Evolutionary conservation across 2,888 invertebrate genomes (phyloP), one percentile per base, ranked within the genome.

Genomic region (Eristalis intricaria): DNA sequence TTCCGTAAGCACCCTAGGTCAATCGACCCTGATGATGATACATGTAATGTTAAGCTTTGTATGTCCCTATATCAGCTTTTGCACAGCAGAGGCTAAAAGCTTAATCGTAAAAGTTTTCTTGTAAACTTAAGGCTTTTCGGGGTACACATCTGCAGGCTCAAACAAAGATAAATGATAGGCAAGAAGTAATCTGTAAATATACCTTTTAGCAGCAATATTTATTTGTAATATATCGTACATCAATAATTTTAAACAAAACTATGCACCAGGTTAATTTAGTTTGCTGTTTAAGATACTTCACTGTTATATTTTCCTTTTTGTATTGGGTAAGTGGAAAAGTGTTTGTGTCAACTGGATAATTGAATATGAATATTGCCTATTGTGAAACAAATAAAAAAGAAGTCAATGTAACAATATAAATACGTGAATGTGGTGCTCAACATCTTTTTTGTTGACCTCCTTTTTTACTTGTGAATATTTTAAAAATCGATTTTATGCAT

Each of bases 281-380:
- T 60, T 60, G 60, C 15, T 60, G 60, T 60, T 23, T 60, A 26
- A 60, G 26, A 29, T 60, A 60, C 26, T 60, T 60, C 15, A 60
- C 60, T 23, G 60, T 60, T 13, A 26, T 23, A 26, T 60, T 60
- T 29, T 60, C 60, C 8, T 23, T 23, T 15, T 15, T 60, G 23
- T 60, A 60, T 60, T 60, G 60, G 60, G 60, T 60, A 60, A 60
- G 60, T 50, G 13, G 26, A 13, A 60, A 26, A 23, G 60, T 60
- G 26, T 15, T 13, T 60, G 60, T 60, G 15, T 13, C 15, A 60
- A 26, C 11, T 26, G 13, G 26, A 26, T 60, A 13, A 60, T 15
- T 56, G 56, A 56, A 8, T 13, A 19, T 56, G 56, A 11, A 7
- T 13, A 60, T 60, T 4, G 15, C 15, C 8, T 10, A 60, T 23